phyloP scores from a whole-genome alignment of 1,140 invertebrate genomes.

The Luehdorfia chinensis region DNA sequence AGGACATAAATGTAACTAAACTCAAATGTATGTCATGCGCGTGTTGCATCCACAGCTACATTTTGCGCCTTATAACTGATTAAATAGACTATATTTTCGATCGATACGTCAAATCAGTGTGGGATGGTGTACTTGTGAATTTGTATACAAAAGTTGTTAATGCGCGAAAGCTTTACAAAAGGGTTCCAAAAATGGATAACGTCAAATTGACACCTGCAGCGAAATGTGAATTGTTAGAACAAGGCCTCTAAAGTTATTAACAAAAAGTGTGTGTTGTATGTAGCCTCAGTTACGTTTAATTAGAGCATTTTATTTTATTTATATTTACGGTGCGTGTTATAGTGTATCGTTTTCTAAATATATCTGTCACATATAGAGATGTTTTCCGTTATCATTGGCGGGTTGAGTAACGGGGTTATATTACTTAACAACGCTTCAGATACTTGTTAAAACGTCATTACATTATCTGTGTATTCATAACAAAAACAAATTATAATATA shows the following conservation, averaged over 20 bases:
- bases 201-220: slow-evolving; percentile 36
- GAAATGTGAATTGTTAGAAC: slow-evolving; percentile 8
- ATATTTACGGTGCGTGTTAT: slow-evolving; percentile 5
- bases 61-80: slow-evolving; percentile 6
- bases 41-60: not conserved
- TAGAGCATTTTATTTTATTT: not conserved
- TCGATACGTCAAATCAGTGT: not conserved
- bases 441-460: not conserved
- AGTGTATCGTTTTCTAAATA: slow-evolving; percentile 27
- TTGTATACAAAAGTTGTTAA: slow-evolving; percentile 28
- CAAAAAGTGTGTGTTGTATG: not conserved
- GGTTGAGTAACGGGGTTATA: slow-evolving; percentile 17
- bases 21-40: slow-evolving; percentile 9
- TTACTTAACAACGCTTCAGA: slow-evolving; percentile 16
- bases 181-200: slow-evolving; percentile 34
- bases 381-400: slow-evolving; percentile 31
- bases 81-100: not conserved
- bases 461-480: no score
- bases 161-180: slow-evolving; percentile 32
- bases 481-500: no score
- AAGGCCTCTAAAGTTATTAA: not conserved
- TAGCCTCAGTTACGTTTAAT: not conserved
- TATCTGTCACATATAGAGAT: slow-evolving; percentile 25
- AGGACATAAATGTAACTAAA: slow-evolving; percentile 10
- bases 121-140: slow-evolving; percentile 25